Evolutionary conservation across 1,140 invertebrate species (phyloP).

Genomic region (Drosophila kikkawai): DNA sequence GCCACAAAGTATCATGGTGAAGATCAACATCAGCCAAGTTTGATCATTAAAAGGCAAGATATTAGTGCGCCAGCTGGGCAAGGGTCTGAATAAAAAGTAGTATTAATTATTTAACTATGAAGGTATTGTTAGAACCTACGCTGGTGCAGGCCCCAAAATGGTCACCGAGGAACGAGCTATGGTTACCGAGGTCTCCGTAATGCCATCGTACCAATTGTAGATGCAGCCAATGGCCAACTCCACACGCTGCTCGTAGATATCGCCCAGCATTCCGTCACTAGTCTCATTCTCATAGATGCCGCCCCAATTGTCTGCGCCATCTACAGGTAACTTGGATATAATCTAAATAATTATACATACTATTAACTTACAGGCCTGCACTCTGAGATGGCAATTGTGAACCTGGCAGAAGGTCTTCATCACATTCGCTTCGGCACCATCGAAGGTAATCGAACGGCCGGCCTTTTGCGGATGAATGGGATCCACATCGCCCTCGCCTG

Average conservation of each 20-base stretch:
- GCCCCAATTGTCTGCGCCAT: conserved; percentile 80
- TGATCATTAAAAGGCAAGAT: conserved; percentile 64
- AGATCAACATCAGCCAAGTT: conserved; percentile 68
- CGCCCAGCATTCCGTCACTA: conserved; percentile 69
- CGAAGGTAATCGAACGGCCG: conserved; percentile 58
- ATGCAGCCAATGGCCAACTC: conserved; percentile 82
- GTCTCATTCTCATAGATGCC: conserved; percentile 76
- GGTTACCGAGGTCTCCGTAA: conserved; percentile 70
- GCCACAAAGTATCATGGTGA: conserved; percentile 53
- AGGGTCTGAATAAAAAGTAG: conserved; percentile 21
- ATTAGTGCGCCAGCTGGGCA: conserved; percentile 70
- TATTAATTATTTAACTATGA: not conserved
- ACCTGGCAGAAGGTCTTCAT: conserved; percentile 75
- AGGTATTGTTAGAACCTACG: conserved; percentile 27
- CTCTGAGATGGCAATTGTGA: conserved; percentile 72
- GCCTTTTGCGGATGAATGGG: conserved; percentile 56
- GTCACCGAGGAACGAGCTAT: conserved; percentile 80
- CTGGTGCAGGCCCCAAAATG: conserved; percentile 73
- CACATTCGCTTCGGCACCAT: conserved; percentile 75
- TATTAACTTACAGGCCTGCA: conserved; percentile 58
- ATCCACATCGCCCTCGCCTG: conserved; percentile 72
- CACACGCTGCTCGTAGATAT: conserved; percentile 71
- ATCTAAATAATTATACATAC: too few species aligned
- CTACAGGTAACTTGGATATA: conserved; percentile 23
- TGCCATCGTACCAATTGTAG: conserved; percentile 81